Evolutionary conservation across 2,888 invertebrate genomes (phyloP), one percentile per base, ranked within the genome.

Genomic region (Drosophila pegasa): DNA sequence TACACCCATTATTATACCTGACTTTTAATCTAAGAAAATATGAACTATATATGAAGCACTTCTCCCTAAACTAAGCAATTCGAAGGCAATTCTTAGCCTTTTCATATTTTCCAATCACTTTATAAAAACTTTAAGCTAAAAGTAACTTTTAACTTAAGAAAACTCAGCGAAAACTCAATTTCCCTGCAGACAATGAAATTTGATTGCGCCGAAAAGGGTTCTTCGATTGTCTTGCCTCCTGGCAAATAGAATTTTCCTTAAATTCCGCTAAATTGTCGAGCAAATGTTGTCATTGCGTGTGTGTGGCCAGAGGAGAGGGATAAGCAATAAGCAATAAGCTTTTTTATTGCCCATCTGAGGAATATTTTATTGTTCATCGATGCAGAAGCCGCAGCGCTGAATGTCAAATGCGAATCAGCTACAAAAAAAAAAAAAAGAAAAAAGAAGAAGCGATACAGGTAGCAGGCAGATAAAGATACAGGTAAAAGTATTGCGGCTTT

Each of bases 271-370:
- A 71, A 74, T 62, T 52, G 69, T 64, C 35, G 67, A 61, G 59
- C 56, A 51, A 62, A 55, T 9, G 38, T 20, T 66, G n/a, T n/a
- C n/a, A n/a, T n/a, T 37, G 65, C 64, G 57, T 76, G 76, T 62
- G 66, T 58, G 20, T 20, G 45, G 58, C 45, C 20, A 5, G 7
- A 50, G 33, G 35, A 16, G 8, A 25, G 6, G 14, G 27, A 55
- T 75, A 69, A 67, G 75, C 77, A 65, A 73, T 87, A 75, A 78
- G 81, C 87, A 66, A 74, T 81, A 76, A 61, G 71, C 74, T 51
- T 80, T 87, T 88, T 88, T 89, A 89, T 90, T 74, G 78, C 78
- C 86, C 85, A 88, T 85, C 78, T 43, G 83, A 81, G 90, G 75
- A 78, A 85, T 90, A 90, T 89, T 89, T 87, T 88, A 89, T 81